Evolutionary conservation across 2,888 invertebrate genomes (phyloP).

Genomic region (Galerucella pusilla): DNA sequence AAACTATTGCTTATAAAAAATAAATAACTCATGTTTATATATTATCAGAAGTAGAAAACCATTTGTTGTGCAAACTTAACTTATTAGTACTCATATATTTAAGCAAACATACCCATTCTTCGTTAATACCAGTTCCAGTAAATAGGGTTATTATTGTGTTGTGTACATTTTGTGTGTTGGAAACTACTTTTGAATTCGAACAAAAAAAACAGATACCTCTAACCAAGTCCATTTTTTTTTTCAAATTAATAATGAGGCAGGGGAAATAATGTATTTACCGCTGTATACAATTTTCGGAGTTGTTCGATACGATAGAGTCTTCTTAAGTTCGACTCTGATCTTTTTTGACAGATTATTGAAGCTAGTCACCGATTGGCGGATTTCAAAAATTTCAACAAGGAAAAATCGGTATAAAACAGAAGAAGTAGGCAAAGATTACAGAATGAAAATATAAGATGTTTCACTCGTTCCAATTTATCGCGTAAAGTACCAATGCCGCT

Average conservation of each 20-base stretch:
- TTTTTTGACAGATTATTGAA: not conserved
- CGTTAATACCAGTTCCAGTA: slow-evolving; percentile 4
- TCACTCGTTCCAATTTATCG: no score
- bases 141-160: slow-evolving; percentile 9
- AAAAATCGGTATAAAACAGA: not conserved
- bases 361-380: not conserved
- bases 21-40: not conserved
- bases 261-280: not conserved
- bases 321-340: not conserved
- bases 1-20: not conserved
- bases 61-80: not conserved
- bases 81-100: not conserved
- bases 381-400: not conserved
- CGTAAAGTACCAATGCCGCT: no score
- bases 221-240: slow-evolving; percentile 9
- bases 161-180: not conserved
- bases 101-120: slow-evolving; percentile 7
- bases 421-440: not conserved
- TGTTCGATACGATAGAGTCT: not conserved
- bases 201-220: slow-evolving; percentile 25
- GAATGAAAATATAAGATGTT: no score
- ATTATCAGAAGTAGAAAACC: not conserved
- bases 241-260: not conserved
- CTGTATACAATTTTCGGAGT: not conserved
- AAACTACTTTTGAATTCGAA: slow-evolving; percentile 18